Evolutionary conservation across 1,140 invertebrate species (phyloP).

Genomic region (Drosophila nigromelanica): DNA sequence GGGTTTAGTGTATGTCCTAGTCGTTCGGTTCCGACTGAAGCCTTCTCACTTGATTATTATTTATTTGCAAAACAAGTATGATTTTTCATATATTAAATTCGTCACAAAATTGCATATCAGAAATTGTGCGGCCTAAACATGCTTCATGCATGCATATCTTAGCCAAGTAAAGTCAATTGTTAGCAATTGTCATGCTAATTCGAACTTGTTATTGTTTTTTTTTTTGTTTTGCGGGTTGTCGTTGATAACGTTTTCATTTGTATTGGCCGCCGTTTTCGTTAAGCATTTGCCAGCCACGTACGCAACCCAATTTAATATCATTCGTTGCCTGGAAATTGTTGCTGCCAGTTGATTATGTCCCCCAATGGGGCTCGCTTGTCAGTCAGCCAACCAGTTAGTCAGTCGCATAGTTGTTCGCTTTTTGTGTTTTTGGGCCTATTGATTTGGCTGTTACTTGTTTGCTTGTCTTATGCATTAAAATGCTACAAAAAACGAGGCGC

Average conservation of each 20-base stretch:
- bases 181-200: no score
- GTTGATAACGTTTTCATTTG: conserved; percentile 72
- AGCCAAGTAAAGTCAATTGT: background rate
- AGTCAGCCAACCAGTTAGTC: conserved; percentile 36
- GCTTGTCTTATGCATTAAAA: conserved; percentile 64
- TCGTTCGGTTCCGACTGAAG: no score
- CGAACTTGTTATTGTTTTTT: conserved; percentile 22
- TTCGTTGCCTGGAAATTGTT: conserved; percentile 35
- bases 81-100: no score
- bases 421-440: conserved; percentile 39
- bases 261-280: conserved; percentile 14
- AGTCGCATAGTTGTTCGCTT: conserved; percentile 16
- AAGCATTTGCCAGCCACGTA: conserved; percentile 41
- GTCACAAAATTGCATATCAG: no score
- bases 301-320: conserved; percentile 73
- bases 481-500: conserved; percentile 54
- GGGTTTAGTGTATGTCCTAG: no score
- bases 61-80: no score
- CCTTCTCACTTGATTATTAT: no score
- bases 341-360: conserved; percentile 69
- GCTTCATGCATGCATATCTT: background rate
- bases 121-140: no score
- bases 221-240: conserved; percentile 53
- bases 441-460: conserved; percentile 48
- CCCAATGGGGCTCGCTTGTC: conserved; percentile 53